These are phyloP conservation scores for Agrotis exclamationis DNA, from an alignment of 2,888 invertebrate species.

Conservation along the genomic window DNA sequence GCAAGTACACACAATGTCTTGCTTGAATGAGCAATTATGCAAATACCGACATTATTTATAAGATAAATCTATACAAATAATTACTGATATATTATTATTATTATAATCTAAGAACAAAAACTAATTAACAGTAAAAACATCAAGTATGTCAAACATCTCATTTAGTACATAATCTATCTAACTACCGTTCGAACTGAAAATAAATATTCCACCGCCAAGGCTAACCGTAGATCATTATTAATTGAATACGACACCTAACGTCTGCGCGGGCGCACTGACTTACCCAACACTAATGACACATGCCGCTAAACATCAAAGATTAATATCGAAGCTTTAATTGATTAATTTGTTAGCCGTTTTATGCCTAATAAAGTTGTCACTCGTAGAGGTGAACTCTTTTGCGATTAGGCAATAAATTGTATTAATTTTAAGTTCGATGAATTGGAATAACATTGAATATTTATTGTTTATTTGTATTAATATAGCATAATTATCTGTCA, in stretches of 20 bases:
- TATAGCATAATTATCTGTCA: not conserved
- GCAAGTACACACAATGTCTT: not conserved
- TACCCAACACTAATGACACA: constrained; percentile 65
- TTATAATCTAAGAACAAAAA: constrained; percentile 14
- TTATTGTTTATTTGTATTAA: not conserved
- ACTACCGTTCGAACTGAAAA: constrained; percentile 45
- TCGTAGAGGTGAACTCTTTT: not conserved
- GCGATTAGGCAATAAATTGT: not conserved
- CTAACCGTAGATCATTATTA: constrained; percentile 56
- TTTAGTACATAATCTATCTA: constrained; percentile 16
- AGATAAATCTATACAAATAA: not conserved
- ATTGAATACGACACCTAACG: constrained; percentile 67
- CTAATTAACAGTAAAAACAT: not conserved
- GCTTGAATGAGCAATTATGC: not conserved
- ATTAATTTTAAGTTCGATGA: not conserved
- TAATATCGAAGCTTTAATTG: constrained; percentile 27
- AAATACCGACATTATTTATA: not conserved
- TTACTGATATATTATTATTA: no score
- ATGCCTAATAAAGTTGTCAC: constrained; percentile 39
- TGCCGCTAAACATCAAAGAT: constrained; percentile 61
- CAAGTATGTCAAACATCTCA: constrained; percentile 11
- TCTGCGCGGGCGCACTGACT: constrained; percentile 65
- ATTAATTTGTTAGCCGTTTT: constrained; percentile 12
- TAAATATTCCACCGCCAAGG: constrained; percentile 53
- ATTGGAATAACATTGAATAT: no score